These are phyloP conservation scores for Diarsia dahlii DNA, from an alignment of 2,888 invertebrate genomes.

Conservation along the genomic window DNA sequence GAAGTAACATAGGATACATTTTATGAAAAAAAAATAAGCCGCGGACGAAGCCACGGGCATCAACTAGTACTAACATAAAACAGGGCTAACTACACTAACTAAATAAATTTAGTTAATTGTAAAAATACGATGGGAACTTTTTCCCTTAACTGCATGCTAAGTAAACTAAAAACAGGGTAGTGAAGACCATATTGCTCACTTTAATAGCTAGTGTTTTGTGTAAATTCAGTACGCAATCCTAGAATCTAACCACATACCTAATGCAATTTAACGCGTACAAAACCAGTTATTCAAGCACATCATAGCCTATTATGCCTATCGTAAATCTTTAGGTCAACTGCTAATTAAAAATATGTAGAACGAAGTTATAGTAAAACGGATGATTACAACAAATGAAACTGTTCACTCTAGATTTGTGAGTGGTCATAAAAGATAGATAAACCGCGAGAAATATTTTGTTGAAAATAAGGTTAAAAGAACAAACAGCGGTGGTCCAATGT, in stretches of 20 bases:
- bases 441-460: not conserved
- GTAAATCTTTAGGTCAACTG: constrained; percentile 42
- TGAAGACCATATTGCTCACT: too few relatives aligned
- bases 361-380: constrained; percentile 13
- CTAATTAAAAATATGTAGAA: constrained; percentile 42
- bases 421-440: constrained; percentile 17
- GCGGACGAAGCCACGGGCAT: too few relatives aligned
- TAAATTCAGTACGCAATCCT: not conserved
- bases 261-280: constrained; percentile 21
- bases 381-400: constrained; percentile 9
- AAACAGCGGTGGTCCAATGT: too few relatives aligned
- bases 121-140: not conserved
- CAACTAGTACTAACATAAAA: not conserved
- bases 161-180: not conserved
- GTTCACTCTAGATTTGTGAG: not conserved
- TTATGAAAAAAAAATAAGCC: too few relatives aligned
- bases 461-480: not conserved
- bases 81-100: not conserved
- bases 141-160: not conserved
- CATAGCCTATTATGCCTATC: constrained; percentile 11
- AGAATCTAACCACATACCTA: not conserved
- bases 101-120: not conserved
- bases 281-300: constrained; percentile 25
- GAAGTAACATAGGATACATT: too few relatives aligned
- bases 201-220: constrained; percentile 3